Evolutionary conservation across 2,797 vertebrate species (phyloP).

Genomic region (Nasua narica): DNA sequence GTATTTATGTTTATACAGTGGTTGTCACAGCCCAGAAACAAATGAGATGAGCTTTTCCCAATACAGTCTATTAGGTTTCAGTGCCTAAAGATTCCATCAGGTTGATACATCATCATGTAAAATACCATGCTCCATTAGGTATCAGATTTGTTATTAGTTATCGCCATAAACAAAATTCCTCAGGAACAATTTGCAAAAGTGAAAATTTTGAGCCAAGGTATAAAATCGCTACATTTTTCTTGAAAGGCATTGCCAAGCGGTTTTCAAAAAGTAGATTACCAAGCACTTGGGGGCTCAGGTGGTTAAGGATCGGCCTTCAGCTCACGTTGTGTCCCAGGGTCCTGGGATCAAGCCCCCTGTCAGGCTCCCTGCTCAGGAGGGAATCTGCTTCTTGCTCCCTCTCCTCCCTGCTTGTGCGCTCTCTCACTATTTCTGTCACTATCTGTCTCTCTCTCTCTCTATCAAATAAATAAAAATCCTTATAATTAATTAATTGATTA

Average conservation of each 20-base stretch:
- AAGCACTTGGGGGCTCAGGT: no score
- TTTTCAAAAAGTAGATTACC: background rate
- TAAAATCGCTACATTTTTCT: background rate
- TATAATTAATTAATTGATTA: no score
- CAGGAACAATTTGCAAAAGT: background rate
- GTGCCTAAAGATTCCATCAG: background rate
- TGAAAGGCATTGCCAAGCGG: background rate
- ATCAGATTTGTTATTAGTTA: background rate
- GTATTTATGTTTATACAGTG: background rate
- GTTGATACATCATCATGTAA: background rate
- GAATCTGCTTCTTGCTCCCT: no score
- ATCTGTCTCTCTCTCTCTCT: no score
- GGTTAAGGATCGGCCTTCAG: no score
- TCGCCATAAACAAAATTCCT: background rate
- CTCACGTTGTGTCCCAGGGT: no score
- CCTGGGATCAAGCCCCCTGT: no score
- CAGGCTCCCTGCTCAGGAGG: no score
- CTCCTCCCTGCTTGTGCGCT: no score
- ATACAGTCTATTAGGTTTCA: background rate
- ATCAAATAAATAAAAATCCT: no score
- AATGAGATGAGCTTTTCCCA: background rate
- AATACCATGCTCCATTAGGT: background rate
- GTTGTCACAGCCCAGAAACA: background rate
- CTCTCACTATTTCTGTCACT: no score
- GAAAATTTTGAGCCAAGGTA: background rate